These are phyloP conservation scores for Peromyscus polionotus DNA, from an alignment of 2,113 vertebrate species.

Conservation along the genomic window DNA sequence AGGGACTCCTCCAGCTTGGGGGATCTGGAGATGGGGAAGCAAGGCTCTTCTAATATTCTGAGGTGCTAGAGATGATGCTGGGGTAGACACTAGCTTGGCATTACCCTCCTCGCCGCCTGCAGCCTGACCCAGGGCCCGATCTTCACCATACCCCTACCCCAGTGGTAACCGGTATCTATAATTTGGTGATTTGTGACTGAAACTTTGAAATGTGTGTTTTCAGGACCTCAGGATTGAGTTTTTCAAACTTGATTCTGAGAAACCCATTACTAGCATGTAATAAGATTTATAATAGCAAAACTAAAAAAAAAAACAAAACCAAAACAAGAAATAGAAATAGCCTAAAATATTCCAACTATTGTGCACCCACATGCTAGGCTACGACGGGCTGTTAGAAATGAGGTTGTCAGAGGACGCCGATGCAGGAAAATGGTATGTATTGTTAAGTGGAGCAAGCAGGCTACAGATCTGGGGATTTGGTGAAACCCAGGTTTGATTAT, in stretches of 20 bases:
- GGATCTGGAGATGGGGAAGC: background rate
- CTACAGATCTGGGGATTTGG: conserved; percentile 39
- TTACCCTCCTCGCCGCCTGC: background rate
- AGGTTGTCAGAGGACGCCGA: conserved; percentile 26
- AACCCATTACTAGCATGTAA: background rate
- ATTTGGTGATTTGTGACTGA: background rate
- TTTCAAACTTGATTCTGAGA: conserved; percentile 2
- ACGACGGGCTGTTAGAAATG: conserved; percentile 3
- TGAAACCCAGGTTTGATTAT: conserved; percentile 68
- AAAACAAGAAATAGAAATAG: background rate
- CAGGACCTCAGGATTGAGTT: background rate
- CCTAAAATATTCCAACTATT: background rate
- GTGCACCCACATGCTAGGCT: background rate
- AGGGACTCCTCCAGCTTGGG: background rate
- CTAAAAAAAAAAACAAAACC: background rate
- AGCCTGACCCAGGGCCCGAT: background rate
- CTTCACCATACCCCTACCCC: background rate
- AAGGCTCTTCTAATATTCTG: background rate
- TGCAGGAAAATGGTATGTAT: background rate
- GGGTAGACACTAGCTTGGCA: background rate
- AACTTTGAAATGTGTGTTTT: background rate
- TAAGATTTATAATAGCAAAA: conserved; percentile 23
- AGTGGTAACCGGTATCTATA: background rate
- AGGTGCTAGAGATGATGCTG: background rate
- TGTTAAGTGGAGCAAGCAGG: conserved; percentile 57